Evolutionary conservation across 1,140 invertebrate genomes (phyloP), one percentile per base, ranked within the genome.

Genomic region (Anthonomus grandis): DNA sequence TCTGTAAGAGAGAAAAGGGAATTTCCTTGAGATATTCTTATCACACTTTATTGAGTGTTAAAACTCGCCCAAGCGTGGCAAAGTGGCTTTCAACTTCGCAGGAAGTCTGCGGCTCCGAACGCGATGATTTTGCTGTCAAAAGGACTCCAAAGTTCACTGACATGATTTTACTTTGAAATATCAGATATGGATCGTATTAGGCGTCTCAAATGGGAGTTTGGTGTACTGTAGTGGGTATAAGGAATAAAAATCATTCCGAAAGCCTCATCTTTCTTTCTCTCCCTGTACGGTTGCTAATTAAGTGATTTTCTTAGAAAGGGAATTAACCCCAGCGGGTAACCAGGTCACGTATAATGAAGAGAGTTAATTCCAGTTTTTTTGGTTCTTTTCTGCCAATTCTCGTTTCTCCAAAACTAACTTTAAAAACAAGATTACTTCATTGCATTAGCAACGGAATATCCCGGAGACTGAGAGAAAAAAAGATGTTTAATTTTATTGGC

Each of bases 351-450:
- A n/a, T n/a, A 48, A 48, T 48, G 46, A 48, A 48, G 46, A 24
- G 36, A 48, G 36, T 48, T 48, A 48, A 48, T 50, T 38, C 48
- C 31, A 8, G 15, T 50, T 50, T 38, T 31, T 22, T 50, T 36
- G 18, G 31, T 38, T 17, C 24, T 38, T 38, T 50, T 50, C 48
- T 36, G 6, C 9, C 19, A 50, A 38, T 50, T 17, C 34, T 19
- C 24, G 19, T 23, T 38, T 36, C 36, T 12, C 31, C 34, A n/a
- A 8, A 53, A 53, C 51, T 31, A 53, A 53, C 51, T 53, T 53
- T 45, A n/a, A 15, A 44, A 53, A 53, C 25, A 45, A 53, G 39
- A 53, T 53, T 53, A 53, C 51, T 53, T 53, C 51, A 53, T 53
- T 53, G 39, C 23, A 53, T 53, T 53, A 53, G 31, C 51, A 53